Base-by-base conservation (phyloP, 2,888 invertebrate species). In the Xylota segnis region DNA sequence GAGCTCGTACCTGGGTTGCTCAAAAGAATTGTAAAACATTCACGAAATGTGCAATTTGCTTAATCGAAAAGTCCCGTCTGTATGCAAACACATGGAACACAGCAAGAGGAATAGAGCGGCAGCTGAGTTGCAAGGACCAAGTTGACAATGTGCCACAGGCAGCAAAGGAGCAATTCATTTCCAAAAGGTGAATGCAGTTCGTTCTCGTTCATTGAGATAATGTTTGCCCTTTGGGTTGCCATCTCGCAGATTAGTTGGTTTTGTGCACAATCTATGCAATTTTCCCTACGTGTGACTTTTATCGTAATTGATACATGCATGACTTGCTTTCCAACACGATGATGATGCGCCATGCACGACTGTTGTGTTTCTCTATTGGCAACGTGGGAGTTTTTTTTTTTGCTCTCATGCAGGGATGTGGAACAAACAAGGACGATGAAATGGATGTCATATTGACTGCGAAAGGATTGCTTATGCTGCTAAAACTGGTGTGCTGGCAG, bases 271-370 rank as follows among this genome's bases (percentile, higher is more conserved):
- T 82, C 70, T 82, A 71, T 76, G 50, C 82, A 82, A 82, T 82
- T 82, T 82, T 70, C 70, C 50, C 70, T 58, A 70, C 76, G 76
- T 76, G 70, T 76, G 82, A 82, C 82, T 82, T 71, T 82, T 82
- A 76, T 65, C 76, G 82, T 82, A 82, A 82, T 82, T 82, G 76
- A 71, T 70, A 23, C 63, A 68, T 75, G 81, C 75, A 81, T 70
- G 81, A 56, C 68, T 82, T 56, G 47, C 43, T 29, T 47, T 59
- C 29, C 75, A 70, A 56, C 72, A 72, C 37, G 32, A 40, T 50
- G 0, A 23, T 5, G n/a, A 37, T 23, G 3, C 23, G 23, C 1
- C 59, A 75, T 34, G 47, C 54, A 56, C 45, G 56, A 50, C 23
- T 34, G 40, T 40, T 50, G 6, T 6, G 27, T 18, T 71, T 61